Conservation (phyloP, 2,888 invertebrate species). For the Drosophila recens region DNA sequence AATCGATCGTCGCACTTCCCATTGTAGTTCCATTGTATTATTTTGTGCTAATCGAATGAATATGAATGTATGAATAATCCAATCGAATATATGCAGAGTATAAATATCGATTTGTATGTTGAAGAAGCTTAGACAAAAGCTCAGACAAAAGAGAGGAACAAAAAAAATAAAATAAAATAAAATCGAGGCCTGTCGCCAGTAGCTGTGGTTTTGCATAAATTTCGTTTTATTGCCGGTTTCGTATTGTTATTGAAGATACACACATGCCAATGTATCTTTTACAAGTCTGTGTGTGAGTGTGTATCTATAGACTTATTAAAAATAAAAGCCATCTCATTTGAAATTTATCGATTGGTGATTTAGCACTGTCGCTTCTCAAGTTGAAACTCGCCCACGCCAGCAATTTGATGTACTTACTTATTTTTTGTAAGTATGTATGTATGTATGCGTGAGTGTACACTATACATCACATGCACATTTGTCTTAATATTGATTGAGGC, state of each 20-base stretch:
- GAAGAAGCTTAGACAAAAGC: conserved; percentile 8
- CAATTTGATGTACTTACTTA: conserved; percentile 6
- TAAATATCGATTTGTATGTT: conserved; percentile 17
- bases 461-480: neutral
- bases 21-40: conserved; percentile 1
- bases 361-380: conserved; percentile 53
- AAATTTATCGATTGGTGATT: conserved; percentile 61
- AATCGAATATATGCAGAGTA: conserved; percentile 16
- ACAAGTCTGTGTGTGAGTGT: too few species aligned
- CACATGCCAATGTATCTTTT: neutral
- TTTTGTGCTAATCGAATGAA: conserved; percentile 13
- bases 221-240: conserved; percentile 53
- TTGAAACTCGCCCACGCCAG: conserved; percentile 38
- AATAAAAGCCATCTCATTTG: conserved; percentile 41
- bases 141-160: conserved; percentile 33
- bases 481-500: conserved; percentile 66
- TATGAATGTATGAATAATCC: conserved; percentile 12
- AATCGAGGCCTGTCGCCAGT: conserved; percentile 54
- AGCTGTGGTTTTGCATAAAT: conserved; percentile 71
- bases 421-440: too few species aligned
- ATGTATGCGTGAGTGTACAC: neutral
- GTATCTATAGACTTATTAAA: too few species aligned
- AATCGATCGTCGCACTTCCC: conserved; percentile 39
- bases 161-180: conserved; percentile 16
- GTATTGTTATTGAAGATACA: conserved; percentile 44